Base-by-base conservation (phyloP, 2,888 invertebrate species). In the Tenthredo distinguenda region DNA sequence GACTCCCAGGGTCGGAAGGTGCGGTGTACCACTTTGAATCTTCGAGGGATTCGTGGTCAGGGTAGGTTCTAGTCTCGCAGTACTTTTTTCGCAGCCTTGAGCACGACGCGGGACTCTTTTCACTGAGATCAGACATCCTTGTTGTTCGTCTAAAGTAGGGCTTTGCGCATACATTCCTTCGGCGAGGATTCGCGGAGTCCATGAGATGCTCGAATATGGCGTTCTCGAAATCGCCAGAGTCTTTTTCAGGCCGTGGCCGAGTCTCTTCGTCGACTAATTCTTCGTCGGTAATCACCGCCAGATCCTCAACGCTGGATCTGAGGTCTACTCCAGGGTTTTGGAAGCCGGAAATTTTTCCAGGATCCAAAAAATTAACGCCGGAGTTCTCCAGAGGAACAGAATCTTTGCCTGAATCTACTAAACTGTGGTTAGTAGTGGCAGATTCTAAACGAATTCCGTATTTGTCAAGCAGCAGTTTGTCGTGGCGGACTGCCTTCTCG, bases 371-470 rank as follows among this genome's bases (percentile, higher is more conserved):
- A 31, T 68, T 12, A 6, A 31, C 34, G 9, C 68, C 34, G 3
- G 34, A 9, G 6, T 34, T 68, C 1, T 68, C 18, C 12, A 12
- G 6, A 10, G 34, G 68, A 68, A 26, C 34, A 77, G 86, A 86
- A 88, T 88, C 88, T 88, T 86, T 77, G 84, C 89, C 88, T 87
- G 90, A 87, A 86, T 86, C 88, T 88, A 90, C 91, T 92, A 91
- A 90, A 91, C 85, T 85, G 43, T 74, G 88, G 91, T 89, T 92
- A 92, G 91, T 90, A 90, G 89, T 90, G 90, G 91, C 88, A 92
- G 92, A 90, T 87, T 88, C 90, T 50, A 86, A 86, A 15, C 88
- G 86, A 79, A 90, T 88, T 4, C 89, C 90, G 81, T 90, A 91
- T 85, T 89, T 90, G 37, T 89, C 89, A 7, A 88, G 88, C 15